phyloP scores from a whole-genome alignment of 2,797 vertebrate species.

The Enteromius unitaeniatus region DNA sequence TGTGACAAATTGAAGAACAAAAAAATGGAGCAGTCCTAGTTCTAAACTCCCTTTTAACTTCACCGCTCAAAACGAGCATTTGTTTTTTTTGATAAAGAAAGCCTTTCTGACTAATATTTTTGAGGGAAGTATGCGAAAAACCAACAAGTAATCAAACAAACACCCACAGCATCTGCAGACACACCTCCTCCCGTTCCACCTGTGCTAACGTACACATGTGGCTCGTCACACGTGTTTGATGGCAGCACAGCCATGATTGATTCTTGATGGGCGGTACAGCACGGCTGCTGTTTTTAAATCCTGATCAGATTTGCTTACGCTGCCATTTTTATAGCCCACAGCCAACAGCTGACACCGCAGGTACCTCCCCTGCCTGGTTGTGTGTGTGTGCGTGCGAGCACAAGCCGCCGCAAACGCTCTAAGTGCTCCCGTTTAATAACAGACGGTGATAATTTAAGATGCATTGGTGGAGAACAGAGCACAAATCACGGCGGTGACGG shows the following conservation, averaged over 20 bases:
- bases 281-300: slow-evolving; percentile 63
- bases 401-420: slow-evolving; percentile 41
- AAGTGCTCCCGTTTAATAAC: slow-evolving; percentile 67
- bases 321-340: slow-evolving; percentile 59
- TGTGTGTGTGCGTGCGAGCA: neutral
- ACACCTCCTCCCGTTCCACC: slow-evolving; percentile 4
- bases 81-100: slow-evolving; percentile 24
- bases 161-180: slow-evolving; percentile 36
- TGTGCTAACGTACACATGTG: slow-evolving; percentile 11
- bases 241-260: slow-evolving; percentile 52
- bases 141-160: slow-evolving; percentile 30
- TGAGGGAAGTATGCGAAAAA: neutral
- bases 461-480: slow-evolving; percentile 59
- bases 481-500: slow-evolving; percentile 63
- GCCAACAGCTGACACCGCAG: slow-evolving; percentile 56
- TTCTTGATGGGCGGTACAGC: slow-evolving; percentile 44
- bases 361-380: slow-evolving; percentile 35
- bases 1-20: slow-evolving; percentile 23
- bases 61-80: slow-evolving; percentile 9
- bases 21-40: slow-evolving; percentile 1
- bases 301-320: slow-evolving; percentile 62
- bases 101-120: slow-evolving; percentile 21
- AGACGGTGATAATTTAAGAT: slow-evolving; percentile 68
- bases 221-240: slow-evolving; percentile 24
- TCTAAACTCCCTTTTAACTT: slow-evolving; percentile 5